phyloP scores from a whole-genome alignment of 2,797 vertebrate species.

The Acestrorhynchus altus region DNA sequence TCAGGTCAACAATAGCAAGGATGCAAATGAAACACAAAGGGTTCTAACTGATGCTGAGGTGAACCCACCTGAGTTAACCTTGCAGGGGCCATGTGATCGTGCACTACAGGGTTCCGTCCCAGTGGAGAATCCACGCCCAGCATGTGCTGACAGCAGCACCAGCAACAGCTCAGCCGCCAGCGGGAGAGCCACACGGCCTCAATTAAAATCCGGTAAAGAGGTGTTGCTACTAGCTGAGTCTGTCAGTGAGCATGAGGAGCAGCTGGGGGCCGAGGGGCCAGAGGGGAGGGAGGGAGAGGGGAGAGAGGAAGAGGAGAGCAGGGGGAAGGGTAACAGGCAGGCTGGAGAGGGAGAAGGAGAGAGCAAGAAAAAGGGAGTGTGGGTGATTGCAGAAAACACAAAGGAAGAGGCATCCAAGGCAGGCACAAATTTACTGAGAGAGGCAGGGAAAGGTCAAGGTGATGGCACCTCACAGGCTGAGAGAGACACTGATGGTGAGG shows the following conservation, averaged over 20 bases:
- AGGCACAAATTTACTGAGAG: conserved; percentile 41
- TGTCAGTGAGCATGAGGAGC: conserved; percentile 74
- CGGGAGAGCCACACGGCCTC: conserved; percentile 56
- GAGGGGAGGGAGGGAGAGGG: conserved; percentile 65
- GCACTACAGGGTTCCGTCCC: conserved; percentile 51
- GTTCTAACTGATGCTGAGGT: conserved; percentile 33
- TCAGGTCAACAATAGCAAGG: conserved; percentile 28
- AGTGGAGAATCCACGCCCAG: conserved; percentile 51
- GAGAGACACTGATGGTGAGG: conserved; percentile 58
- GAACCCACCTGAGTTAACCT: conserved; percentile 43
- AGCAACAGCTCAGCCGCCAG: conserved; percentile 66
- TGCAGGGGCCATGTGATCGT: conserved; percentile 35
- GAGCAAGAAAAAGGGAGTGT: conserved; percentile 50
- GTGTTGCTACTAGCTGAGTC: conserved; percentile 73
- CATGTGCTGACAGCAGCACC: conserved; percentile 60
- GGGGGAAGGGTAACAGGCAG: conserved; percentile 57
- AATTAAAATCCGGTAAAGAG: conserved; percentile 76
- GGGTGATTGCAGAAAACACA: conserved; percentile 58
- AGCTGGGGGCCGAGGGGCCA: conserved; percentile 71
- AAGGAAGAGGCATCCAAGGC: conserved; percentile 45
- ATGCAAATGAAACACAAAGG: conserved; percentile 37
- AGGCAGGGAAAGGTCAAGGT: conserved; percentile 71
- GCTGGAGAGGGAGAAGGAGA: conserved; percentile 43
- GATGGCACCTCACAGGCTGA: conserved; percentile 43
- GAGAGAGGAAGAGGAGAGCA: conserved; percentile 68